Evolutionary conservation across 2,113 vertebrate species (phyloP), one percentile per base, ranked within the genome.

Genomic region (Ceyx margarethae): DNA sequence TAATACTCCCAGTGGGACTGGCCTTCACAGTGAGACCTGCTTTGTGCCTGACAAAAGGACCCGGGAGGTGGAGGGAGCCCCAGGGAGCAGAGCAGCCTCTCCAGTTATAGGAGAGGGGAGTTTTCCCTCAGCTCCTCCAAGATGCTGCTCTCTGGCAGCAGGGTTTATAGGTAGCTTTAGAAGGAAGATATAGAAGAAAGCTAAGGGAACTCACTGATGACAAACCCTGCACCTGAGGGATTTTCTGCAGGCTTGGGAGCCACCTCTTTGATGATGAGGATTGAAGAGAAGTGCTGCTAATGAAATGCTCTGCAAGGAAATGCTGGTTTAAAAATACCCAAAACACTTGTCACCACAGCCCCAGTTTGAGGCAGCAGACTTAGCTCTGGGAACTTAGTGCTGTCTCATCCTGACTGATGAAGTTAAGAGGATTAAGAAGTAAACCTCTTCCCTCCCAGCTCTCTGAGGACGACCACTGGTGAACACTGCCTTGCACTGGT

Each of bases 361-460:
- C 29, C 43, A 46, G 20, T 12, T 15, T 21, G n/a, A 81, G 9
- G 68, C 54, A 78, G 35, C 57, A 81, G 53, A 71, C 65, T 56
- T 6, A 80, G 31, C 25, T 33, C 28, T 45, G 48, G 33, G 78
- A 79, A 45, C 54, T 72, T 66, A 48, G 60, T 28, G 72, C 60
- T 42, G 33, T 58, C 60, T 82, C 68, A 68, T 43, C 21, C 42
- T 8, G 1, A 66, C 8, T 7, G 60, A 28, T 15, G 50, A 91
- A 81, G 35, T 81, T 64, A 77, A 79, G 56, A 72, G 42, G 50
- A 73, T 92, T 61, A 94, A 82, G 64, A 77, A 50, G 50, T 66
- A 82, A 89, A 73, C 2, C 11, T 6, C 37, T 71, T 71, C 84
- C 14, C 73, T 89, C 57, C 61, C 74, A 72, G 31, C 35, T 45